Evolutionary conservation across 2,113 vertebrate species (phyloP), one percentile per base, ranked within the genome.

Genomic region (Phylloscopus trochiloides): DNA sequence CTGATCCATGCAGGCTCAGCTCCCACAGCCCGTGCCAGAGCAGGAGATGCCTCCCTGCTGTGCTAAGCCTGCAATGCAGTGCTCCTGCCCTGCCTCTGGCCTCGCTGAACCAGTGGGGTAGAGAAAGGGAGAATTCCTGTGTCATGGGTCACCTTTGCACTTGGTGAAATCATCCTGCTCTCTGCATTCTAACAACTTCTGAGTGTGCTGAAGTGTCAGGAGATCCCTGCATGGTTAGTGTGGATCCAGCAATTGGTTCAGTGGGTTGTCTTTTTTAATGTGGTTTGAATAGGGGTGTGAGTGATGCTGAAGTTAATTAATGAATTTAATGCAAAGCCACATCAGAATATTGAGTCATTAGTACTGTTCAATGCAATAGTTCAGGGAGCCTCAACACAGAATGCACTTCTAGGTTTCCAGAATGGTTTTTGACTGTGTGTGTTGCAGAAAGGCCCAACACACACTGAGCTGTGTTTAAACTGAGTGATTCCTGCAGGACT

Each of bases 391-490:
- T 87, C 52, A 42, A 32, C 17, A 48, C n/a, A 52, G 12, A 61
- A 43, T 3, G 3, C 20, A 7, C 20, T 87, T 62, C 3, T 16
- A 21, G 21, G 43, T 81, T 71, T 62, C 31, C 77, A 65, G 32
- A 61, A 12, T 1, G 2, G 4, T 63, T 71, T 68, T 63, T 0
- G 0, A 4, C 10, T 7, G 0, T 7, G 2, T 12, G 1, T 43
- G 12, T 24, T 4, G 0, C 68, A 67, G 77, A 76, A 72, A 68
- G 31, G 34, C 59, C 62, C 82, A 50, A 2, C 0, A 0, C 0
- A 0, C 52, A 14, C 58, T 14, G 5, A 63, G 38, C 67, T 73
- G 31, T 70, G 3, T 61, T 38, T 42, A 32, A 65, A 61, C 2
- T 1, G 25, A 31, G 17, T 5, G 40, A n/a, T 40, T 88, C 43